These are phyloP conservation scores for Enteromius viviparus DNA, from an alignment of 2,797 vertebrate species.

Conservation along the genomic window DNA sequence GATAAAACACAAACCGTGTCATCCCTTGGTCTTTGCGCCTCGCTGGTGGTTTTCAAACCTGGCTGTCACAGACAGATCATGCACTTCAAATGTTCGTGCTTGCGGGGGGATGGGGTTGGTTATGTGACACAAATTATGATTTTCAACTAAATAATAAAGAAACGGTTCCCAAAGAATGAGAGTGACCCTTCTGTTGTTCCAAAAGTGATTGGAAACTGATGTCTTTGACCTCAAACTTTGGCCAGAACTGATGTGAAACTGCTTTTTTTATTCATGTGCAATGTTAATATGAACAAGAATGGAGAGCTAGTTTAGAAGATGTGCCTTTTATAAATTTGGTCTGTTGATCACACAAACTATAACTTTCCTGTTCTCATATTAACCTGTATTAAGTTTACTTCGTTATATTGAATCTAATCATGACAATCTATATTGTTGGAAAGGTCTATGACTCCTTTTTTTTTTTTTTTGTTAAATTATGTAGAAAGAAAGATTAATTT, in stretches of 20 bases:
- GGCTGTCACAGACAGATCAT: background rate
- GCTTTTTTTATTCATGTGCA: background rate
- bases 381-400: too few relatives aligned
- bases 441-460: too few relatives aligned
- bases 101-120: background rate
- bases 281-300: background rate
- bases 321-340: background rate
- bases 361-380: background rate
- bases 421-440: too few relatives aligned
- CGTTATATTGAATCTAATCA: too few relatives aligned
- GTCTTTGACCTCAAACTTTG: background rate
- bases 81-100: background rate
- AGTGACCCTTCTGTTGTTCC: background rate
- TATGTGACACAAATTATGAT: background rate
- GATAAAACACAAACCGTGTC: constrained; percentile 36
- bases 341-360: too few relatives aligned
- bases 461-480: too few relatives aligned
- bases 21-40: constrained; percentile 8
- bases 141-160: background rate
- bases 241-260: background rate
- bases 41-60: background rate
- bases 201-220: background rate
- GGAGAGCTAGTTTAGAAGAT: background rate
- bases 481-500: too few relatives aligned
- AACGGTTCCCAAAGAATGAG: background rate